Base-by-base conservation (phyloP, 2,113 vertebrate genomes). In the Notechis scutatus region DNA sequence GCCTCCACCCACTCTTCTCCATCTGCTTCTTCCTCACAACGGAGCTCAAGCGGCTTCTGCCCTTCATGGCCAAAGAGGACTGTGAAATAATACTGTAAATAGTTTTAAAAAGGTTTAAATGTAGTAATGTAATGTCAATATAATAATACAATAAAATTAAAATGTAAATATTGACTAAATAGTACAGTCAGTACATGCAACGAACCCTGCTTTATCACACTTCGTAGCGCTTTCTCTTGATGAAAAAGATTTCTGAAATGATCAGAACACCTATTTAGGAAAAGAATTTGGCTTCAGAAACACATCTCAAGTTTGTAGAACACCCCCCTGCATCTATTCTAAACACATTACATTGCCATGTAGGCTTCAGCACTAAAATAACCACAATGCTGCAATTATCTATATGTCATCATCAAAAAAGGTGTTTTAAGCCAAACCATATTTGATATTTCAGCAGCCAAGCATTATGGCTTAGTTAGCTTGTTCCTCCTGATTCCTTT, bases 1-100 rank as follows among this genome's bases (percentile, higher is more conserved):
- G 98, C 99, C 93, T 99, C 99, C 97, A 99, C 98, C 99, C 99
- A 99, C 96, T 99, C 99, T 26, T 99, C 98, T 69, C 99, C 99
- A 12, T 99, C 99, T 61, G 74, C 95, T 96, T 99, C 99, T 95
- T 99, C 99, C 14, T 99, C 99, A 1, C 98, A 99, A 89, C 99
- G 98, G 94, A 99, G 98, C 93, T 99, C 99, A 97, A 99, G 97
- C 8, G 99, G 98, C 92, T 99, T 99, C 97, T 99, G 99, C 56
- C 99, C 99, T 94, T 99, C 99, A 4, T 99, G 99, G 86, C 99
- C 99, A 93, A 99, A 99, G 95, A 99, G 97, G 88, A 99, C 98
- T 87, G 99, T 99, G 94, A 99, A 99, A 96, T 99, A 99, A 95
- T 98, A 98, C 99, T 99, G 96, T 4, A 93, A 94, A 96, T 93